Conservation (phyloP, 2,888 invertebrate species). For the Eudemis profundana region DNA sequence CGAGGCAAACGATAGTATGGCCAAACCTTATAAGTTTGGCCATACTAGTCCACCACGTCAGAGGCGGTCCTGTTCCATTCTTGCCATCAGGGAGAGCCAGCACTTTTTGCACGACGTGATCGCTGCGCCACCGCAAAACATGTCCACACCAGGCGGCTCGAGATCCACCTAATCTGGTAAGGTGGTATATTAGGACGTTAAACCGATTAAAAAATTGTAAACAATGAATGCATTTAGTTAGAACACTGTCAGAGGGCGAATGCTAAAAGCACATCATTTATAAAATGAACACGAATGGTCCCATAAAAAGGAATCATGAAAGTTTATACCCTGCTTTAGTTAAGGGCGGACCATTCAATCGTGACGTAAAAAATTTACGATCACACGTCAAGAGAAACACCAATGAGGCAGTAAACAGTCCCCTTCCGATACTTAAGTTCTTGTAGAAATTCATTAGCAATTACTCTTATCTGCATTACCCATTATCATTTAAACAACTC, state of each 20-base stretch:
- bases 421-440: conserved; percentile 74
- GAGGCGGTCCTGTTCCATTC: too few relatives aligned
- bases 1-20: too few relatives aligned
- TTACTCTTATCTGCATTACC: conserved; percentile 65
- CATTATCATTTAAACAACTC: conserved; percentile 48
- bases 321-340: conserved; percentile 83
- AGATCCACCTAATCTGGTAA: too few relatives aligned
- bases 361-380: conserved; percentile 82
- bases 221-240: conserved; percentile 32
- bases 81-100: too few relatives aligned
- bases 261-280: conserved; percentile 75
- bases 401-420: conserved; percentile 82
- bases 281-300: conserved; percentile 82
- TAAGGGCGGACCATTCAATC: conserved; percentile 82
- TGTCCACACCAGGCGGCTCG: too few relatives aligned
- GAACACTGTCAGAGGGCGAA: conserved; percentile 54
- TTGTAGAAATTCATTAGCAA: conserved; percentile 81
- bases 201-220: conserved; percentile 50
- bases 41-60: too few relatives aligned
- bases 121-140: too few relatives aligned
- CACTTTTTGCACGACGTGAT: too few relatives aligned
- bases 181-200: too few relatives aligned
- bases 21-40: too few relatives aligned
- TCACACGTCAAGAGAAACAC: conserved; percentile 83
- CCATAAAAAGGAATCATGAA: conserved; percentile 81